Base-by-base conservation (phyloP, 1,140 invertebrate species). In the Drosophila sucinea region DNA sequence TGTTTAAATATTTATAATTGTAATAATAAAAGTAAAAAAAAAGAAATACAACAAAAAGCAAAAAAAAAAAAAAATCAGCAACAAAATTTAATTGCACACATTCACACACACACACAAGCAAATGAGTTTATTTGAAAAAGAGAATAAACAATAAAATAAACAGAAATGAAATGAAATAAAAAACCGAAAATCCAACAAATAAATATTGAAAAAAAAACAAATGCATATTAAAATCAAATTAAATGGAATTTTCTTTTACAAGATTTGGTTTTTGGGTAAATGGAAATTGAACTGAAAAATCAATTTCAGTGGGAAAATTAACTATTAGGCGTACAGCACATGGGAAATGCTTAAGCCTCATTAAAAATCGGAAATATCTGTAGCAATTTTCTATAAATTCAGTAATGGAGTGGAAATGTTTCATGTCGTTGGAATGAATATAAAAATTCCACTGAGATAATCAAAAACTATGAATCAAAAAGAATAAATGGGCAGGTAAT, bases 1-100 rank as follows among this genome's bases (percentile, higher is more conserved):
- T 86, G 84, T 89, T 87, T 89, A 83, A 72, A 87, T 87, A 89
- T 79, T 83, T 89, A 83, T 89, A 87, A 77, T 77, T 82, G 79
- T 87, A 87, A 79, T 86, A 79, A 79, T 67, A 76, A 72, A 56
- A 67, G 44, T 35, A 60, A 66, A 57, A 83, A 60, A 64, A 72
- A 66, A 51, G 29, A n/a, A 70, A 66, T 35, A 23, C 44, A 65
- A 57, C 17, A 17, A 17, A 17, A 66, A 66, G 23, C 57, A 41
- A 60, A 60, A 67, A 40, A 65, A 63, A 55, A 63, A 73, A 57
- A 70, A 65, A 51, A 57, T n/a, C 4, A 17, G 11, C 41, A 11
- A 38, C 11, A 35, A 33, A 73, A 51, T 77, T 64, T 57, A 74
- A 76, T 76, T 81, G 69, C 65, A 73, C 55, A 79, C 57, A 27